phyloP scores from a whole-genome alignment of 2,113 vertebrate genomes.

The Varanus salvator region DNA sequence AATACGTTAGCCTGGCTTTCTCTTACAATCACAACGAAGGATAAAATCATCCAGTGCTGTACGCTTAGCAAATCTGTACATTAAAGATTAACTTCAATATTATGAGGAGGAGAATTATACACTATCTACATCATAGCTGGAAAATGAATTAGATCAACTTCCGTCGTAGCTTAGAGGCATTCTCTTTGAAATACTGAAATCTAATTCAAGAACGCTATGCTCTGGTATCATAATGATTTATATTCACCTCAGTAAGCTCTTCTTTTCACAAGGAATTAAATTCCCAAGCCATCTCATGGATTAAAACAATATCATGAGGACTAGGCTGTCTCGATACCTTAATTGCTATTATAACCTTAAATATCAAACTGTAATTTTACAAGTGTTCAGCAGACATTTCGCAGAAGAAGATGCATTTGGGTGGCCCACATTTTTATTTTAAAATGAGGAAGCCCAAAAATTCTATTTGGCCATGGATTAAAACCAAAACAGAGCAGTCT shows the following conservation, averaged over 20 bases:
- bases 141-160: slow-evolving; percentile 63
- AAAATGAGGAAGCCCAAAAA: slow-evolving; percentile 70
- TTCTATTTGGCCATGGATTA: slow-evolving; percentile 85
- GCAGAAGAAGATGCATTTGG: slow-evolving; percentile 53
- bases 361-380: slow-evolving; percentile 62
- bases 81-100: slow-evolving; percentile 52
- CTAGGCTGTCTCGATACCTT: slow-evolving; percentile 41
- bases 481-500: slow-evolving; percentile 86
- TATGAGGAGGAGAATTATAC: slow-evolving; percentile 21
- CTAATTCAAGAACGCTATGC: slow-evolving; percentile 54
- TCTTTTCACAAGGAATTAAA: slow-evolving; percentile 67
- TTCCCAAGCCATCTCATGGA: slow-evolving; percentile 48
- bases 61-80: slow-evolving; percentile 25
- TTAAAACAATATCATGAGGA: slow-evolving; percentile 59
- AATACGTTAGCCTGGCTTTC: slow-evolving; percentile 22
- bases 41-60: slow-evolving; percentile 32
- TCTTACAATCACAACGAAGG: slow-evolving; percentile 50
- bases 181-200: slow-evolving; percentile 61
- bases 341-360: slow-evolving; percentile 60
- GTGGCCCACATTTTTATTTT: slow-evolving; percentile 73
- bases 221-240: slow-evolving; percentile 56
- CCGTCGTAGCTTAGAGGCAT: slow-evolving; percentile 61
- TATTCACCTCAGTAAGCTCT: slow-evolving; percentile 54
- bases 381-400: slow-evolving; percentile 41
- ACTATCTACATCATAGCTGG: slow-evolving; percentile 46